Conservation (phyloP, 2,113 vertebrate genomes). For the Actenoides lindsayi region DNA sequence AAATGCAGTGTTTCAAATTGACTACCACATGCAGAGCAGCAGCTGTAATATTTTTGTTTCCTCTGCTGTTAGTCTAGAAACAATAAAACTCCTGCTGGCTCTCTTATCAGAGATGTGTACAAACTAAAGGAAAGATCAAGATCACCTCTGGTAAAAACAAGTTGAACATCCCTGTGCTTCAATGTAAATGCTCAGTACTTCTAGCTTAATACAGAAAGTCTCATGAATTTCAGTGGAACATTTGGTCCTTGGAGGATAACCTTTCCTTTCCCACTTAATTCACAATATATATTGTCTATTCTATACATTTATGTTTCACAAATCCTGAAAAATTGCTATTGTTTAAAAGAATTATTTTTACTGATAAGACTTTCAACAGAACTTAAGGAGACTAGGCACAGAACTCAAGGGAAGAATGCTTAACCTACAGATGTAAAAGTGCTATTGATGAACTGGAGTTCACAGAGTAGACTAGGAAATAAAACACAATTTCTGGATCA, state of each 20-base stretch:
- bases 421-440: not conserved
- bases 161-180: constrained; percentile 13
- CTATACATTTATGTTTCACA: not conserved
- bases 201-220: constrained; percentile 23
- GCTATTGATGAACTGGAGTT: not conserved
- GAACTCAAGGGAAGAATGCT: not conserved
- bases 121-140: constrained; percentile 62
- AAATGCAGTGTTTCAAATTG: constrained; percentile 65
- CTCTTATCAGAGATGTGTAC: constrained; percentile 58
- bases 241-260: not conserved
- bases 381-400: not conserved
- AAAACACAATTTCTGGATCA: not conserved
- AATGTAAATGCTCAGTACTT: not conserved
- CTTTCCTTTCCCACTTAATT: constrained; percentile 1
- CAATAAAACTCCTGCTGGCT: constrained; percentile 60
- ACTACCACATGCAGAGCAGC: constrained; percentile 45
- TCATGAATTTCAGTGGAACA: not conserved
- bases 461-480: not conserved
- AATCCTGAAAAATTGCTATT: not conserved
- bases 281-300: not conserved
- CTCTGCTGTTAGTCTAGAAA: constrained; percentile 63
- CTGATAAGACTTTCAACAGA: not conserved
- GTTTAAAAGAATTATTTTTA: not conserved
- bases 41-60: constrained; percentile 64
- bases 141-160: constrained; percentile 59